A percentile compares a stretch with the other conserved stretches of the same genome.
Evolutionary conservation across 2,888 invertebrate genomes (phyloP).

Genomic region (Xiphydria camelus): DNA sequence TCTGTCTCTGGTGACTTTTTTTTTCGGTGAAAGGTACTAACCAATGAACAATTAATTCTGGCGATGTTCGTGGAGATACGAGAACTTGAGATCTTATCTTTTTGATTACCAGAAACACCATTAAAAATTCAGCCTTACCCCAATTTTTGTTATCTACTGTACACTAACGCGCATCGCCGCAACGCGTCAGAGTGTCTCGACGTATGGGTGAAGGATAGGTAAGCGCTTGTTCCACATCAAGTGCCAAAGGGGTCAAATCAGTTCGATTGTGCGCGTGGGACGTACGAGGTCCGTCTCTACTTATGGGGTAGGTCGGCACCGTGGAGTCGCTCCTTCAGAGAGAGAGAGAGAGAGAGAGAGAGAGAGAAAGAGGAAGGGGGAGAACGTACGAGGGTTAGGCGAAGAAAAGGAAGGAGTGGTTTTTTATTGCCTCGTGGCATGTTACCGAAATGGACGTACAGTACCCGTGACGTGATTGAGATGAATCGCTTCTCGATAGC

Average conservation of each 20-base stretch:
- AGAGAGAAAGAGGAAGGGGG: conserved; percentile 4
- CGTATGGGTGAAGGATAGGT: conserved; percentile 2
- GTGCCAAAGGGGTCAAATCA: conserved; percentile 24
- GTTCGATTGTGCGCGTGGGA: conserved; percentile 7
- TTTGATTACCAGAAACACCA: no score
- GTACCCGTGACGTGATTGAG: conserved; percentile 20
- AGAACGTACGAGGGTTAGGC: conserved; percentile 1
- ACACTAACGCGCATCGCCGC: no score
- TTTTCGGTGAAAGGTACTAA: no score
- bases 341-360: conserved; percentile 8
- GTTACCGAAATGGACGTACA: conserved; percentile 1
- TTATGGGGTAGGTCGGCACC: conserved; percentile 25
- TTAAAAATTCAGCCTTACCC: no score
- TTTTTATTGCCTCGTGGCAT: conserved; percentile 9
- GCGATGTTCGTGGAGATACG: no score
- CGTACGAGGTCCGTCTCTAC: conserved; percentile 21
- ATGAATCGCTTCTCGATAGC: conserved; percentile 24
- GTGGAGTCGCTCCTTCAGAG: conserved; percentile 18
- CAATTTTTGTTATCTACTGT: no score
- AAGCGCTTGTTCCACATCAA: conserved; percentile 8
- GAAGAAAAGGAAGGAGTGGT: conserved; percentile 11
- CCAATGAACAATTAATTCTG: no score
- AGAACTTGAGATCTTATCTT: no score
- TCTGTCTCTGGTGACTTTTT: no score
- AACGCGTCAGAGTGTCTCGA: neutral